These are phyloP conservation scores for Yponomeuta sedellus DNA, from an alignment of 2,888 invertebrate genomes.

Conservation along the genomic window DNA sequence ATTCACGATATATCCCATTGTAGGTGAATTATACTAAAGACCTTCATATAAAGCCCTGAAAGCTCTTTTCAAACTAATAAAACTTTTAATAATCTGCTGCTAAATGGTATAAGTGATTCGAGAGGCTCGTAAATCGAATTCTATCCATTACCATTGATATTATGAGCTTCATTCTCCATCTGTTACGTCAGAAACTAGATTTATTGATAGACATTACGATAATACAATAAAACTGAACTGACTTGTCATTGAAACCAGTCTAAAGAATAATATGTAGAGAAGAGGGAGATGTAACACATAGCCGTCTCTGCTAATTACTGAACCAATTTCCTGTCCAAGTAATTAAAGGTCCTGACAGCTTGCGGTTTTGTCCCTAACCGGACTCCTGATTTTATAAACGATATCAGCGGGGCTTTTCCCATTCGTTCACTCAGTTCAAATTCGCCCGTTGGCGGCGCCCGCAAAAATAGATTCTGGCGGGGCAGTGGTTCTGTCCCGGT, in stretches of 20 bases:
- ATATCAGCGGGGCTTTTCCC: neutral
- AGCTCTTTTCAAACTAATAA: constrained; percentile 28
- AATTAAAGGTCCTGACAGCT: neutral
- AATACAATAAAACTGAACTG: constrained; percentile 7
- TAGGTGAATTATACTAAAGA: neutral
- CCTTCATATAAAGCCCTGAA: neutral
- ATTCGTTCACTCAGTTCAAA: constrained; percentile 57
- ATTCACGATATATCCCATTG: neutral
- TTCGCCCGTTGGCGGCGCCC: constrained; percentile 61
- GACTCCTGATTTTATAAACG: neutral
- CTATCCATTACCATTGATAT: constrained; percentile 49
- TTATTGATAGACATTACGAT: constrained; percentile 12
- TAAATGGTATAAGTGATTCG: constrained; percentile 40
- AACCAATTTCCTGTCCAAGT: neutral
- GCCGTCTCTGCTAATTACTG: constrained; percentile 15
- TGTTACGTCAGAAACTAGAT: constrained; percentile 11
- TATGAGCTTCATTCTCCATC: constrained; percentile 23
- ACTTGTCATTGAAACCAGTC: constrained; percentile 16
- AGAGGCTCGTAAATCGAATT: constrained; percentile 46
- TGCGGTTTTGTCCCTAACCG: neutral
- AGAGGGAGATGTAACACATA: neutral
- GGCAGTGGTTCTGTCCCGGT: constrained; percentile 61
- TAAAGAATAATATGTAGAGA: neutral
- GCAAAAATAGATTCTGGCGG: constrained; percentile 76
- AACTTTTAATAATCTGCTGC: constrained; percentile 51